Conservation (phyloP, 2,113 vertebrate species). For the Oxyruncus cristatus region DNA sequence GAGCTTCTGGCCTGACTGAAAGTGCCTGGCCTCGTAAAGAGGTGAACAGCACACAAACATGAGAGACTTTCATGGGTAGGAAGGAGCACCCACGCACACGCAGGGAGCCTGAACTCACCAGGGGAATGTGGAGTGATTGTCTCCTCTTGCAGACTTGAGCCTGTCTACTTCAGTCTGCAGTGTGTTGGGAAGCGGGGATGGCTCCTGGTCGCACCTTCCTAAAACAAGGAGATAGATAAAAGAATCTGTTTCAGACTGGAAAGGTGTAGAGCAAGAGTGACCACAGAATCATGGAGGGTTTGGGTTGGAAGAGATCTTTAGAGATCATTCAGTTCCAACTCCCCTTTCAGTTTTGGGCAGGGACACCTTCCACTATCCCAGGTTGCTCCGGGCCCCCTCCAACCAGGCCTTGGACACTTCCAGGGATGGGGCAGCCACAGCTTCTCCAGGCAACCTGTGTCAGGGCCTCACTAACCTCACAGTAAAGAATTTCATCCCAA, state of each 20-base stretch:
- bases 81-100: neutral
- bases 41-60: neutral
- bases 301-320: neutral
- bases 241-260: too few relatives aligned
- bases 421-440: neutral
- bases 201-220: neutral
- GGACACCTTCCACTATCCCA: neutral
- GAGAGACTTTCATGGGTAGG: neutral
- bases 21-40: neutral
- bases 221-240: neutral
- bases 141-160: neutral
- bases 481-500: neutral
- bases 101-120: neutral
- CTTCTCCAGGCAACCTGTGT: fast-evolving
- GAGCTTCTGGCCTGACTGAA: neutral
- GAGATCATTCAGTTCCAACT: neutral
- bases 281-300: neutral
- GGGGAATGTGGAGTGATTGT: neutral
- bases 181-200: neutral
- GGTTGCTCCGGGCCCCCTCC: fast-evolving
- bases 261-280: fast-evolving
- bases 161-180: neutral
- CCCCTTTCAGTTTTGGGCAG: neutral
- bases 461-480: fast-evolving
- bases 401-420: fast-evolving